phyloP scores from a whole-genome alignment of 2,113 vertebrate genomes.

The Tachysurus fulvidraco region DNA sequence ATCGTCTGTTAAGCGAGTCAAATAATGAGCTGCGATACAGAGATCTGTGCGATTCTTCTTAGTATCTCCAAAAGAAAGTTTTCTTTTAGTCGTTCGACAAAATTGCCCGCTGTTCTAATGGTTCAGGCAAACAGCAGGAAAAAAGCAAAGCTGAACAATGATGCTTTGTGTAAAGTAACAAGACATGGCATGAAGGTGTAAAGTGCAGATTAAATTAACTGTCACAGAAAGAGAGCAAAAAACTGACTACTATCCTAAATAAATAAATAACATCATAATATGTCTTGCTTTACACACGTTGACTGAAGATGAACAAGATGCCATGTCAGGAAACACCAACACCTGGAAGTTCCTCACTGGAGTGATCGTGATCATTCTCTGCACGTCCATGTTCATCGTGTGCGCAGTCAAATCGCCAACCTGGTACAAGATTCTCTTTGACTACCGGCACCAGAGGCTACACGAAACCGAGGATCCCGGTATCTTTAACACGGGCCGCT shows the following conservation, averaged over 20 bases:
- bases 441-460: constrained; percentile 82
- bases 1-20: background rate
- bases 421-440: constrained; percentile 81
- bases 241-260: background rate
- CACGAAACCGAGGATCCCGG: constrained; percentile 73
- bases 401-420: constrained; percentile 80
- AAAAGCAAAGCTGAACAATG: constrained; percentile 4
- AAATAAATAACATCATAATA: background rate
- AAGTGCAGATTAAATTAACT: too few species aligned
- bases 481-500: constrained; percentile 62
- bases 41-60: background rate
- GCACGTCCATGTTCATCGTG: constrained; percentile 76
- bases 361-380: constrained; percentile 72
- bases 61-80: background rate
- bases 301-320: background rate
- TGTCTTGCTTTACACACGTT: constrained; percentile 39
- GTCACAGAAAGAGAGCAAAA: background rate
- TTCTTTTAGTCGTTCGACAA: background rate
- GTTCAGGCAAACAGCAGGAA: background rate
- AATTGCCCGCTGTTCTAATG: background rate
- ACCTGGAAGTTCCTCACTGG: constrained; percentile 82
- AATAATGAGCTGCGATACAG: background rate
- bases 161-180: constrained; percentile 6
- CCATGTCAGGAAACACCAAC: constrained; percentile 65
- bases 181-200: background rate